phyloP scores from a whole-genome alignment of 2,797 vertebrate genomes.

The Chloroceryle amazona region DNA sequence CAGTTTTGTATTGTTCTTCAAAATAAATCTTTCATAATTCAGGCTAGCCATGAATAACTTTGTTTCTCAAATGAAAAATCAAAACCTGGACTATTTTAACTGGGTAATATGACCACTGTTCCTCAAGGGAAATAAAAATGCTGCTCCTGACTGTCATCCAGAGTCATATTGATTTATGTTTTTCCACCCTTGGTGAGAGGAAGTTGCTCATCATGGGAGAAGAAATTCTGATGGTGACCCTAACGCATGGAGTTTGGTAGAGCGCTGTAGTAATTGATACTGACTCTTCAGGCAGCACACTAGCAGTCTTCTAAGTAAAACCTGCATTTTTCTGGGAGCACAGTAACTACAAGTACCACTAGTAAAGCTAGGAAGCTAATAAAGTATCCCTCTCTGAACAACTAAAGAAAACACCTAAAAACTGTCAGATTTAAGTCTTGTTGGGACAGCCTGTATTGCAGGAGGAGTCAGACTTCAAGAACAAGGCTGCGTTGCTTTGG shows the following conservation, averaged over 20 bases:
- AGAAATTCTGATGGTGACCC: not conserved
- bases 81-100: not conserved
- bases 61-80: slow-evolving; percentile 7
- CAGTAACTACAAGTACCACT: not conserved
- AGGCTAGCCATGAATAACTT: not conserved
- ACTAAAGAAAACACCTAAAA: not conserved
- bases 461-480: not conserved
- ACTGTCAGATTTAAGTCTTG: not conserved
- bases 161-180: not conserved
- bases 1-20: slow-evolving; percentile 11
- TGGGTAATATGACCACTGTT: not conserved
- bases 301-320: not conserved
- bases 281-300: not conserved
- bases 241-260: not conserved
- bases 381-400: not conserved
- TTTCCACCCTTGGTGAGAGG: not conserved
- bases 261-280: not conserved
- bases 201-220: not conserved
- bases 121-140: slow-evolving; percentile 18
- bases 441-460: not conserved
- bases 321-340: not conserved
- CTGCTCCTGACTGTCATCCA: not conserved
- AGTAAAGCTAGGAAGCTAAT: not conserved
- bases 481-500: not conserved
- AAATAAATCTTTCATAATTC: not conserved